Base-by-base conservation (phyloP, 2,888 invertebrate species). In the Stegana nigrithorax region DNA sequence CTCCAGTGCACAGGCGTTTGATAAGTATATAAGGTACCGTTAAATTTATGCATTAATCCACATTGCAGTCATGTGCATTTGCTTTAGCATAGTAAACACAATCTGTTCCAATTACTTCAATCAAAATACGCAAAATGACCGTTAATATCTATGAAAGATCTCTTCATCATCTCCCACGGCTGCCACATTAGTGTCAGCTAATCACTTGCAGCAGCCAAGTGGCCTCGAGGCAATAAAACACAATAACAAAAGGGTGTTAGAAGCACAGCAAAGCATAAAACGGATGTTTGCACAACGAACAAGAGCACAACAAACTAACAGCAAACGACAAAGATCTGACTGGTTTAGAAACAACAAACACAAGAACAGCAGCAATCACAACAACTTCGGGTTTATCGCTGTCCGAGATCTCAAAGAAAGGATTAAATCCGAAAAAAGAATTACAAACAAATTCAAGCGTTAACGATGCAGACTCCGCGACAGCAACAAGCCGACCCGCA, bases 171-270 rank as follows among this genome's bases (percentile, higher is more conserved):
- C n/a, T n/a, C n/a, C n/a, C n/a, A n/a, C n/a, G n/a, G 21, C 26
- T 55, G 53, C 26, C 53, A 55, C 53, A 55, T 55, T 55, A 55
- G 36, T 23, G 53, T 55, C 53, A 55, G 36, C 32, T 55, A 21
- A 36, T 55, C 53, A 36, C 36, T 36, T 55, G 53, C 26, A 36
- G 14, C 36, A 17, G 53, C 32, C 8, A 51, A 53, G 19, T 10
- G 32, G 17, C 23, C 10, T 14, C 10, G 36, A 36, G 10, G 4
- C 39, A 4, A 10, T 5, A 55, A 32, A 8, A 23, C 17, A 36
- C 53, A 55, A 55, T 55, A 14, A 14, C 21, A 23, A 47, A 47
- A 47, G 47, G 25, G 44, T 44, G 44, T 44, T 19, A 44, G 51
- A 29, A 25, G 50, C 6, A 26, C 26, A 12, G 23, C 26, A n/a